Percentiles rank a stretch among this genome's conserved stretches.
phyloP scores from a whole-genome alignment of 2,113 vertebrate genomes.

The Campylomormyrus numenius region DNA sequence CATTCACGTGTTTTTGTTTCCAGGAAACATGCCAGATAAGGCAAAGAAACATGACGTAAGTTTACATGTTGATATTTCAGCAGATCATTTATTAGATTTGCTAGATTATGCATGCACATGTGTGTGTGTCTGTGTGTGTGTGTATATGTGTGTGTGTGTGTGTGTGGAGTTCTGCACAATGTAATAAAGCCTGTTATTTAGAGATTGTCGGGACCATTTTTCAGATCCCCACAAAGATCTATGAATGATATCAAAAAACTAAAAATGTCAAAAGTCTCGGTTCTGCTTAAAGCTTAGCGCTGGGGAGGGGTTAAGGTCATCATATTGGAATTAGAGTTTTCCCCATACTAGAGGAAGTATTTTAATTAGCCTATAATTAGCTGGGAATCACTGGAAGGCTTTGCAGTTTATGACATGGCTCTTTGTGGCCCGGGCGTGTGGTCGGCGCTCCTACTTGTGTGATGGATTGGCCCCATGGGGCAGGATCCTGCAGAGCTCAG shows the following conservation, averaged over 20 bases:
- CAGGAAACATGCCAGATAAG: slow-evolving; percentile 30
- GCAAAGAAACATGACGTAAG: slow-evolving; percentile 17
- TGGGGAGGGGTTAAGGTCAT: background rate
- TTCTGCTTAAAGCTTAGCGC: background rate
- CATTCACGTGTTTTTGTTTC: background rate
- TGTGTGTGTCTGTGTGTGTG: background rate
- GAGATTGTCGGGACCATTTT: too few species aligned
- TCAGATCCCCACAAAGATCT: too few species aligned
- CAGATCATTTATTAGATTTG: background rate
- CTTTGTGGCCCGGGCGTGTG: background rate
- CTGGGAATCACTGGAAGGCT: background rate
- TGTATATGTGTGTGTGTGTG: too few species aligned
- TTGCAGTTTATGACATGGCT: background rate
- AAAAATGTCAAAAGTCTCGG: too few species aligned
- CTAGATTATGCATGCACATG: background rate
- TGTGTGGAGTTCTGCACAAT: too few species aligned
- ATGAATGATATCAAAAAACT: too few species aligned
- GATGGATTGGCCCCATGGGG: background rate
- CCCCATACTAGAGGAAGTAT: background rate
- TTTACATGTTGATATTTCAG: background rate
- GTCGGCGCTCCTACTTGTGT: background rate
- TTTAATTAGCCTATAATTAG: background rate
- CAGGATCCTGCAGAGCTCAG: background rate
- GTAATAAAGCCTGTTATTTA: too few species aligned
- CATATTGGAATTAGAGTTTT: too few species aligned